A percentile compares a stretch with the other conserved stretches of the same genome.
These are phyloP conservation scores for Catalaphyllia jardinei DNA, from an alignment of 64 coral and sea anemone genomes.

Conservation along the genomic window DNA sequence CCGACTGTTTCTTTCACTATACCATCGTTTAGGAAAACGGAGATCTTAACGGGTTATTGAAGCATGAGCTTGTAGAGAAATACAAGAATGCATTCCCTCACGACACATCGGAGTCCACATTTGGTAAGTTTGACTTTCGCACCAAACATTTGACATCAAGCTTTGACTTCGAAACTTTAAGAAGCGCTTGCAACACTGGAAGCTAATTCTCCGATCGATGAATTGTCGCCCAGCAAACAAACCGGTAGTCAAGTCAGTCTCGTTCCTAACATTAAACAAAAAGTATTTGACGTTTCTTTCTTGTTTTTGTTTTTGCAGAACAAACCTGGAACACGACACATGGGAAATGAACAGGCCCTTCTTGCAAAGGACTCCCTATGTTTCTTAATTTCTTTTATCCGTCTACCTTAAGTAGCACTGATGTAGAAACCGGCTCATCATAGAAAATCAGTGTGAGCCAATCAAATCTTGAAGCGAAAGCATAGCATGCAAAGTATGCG, in stretches of 20 bases:
- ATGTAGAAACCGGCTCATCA: background rate
- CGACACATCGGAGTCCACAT: conserved; percentile 42
- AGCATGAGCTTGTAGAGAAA: conserved; percentile 56
- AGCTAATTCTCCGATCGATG: no score
- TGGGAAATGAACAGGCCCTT: background rate
- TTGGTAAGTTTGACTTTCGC: conserved; percentile 33
- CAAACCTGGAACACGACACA: conserved; percentile 33
- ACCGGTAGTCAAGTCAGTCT: no score
- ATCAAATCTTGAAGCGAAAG: no score
- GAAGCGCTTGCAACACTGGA: no score
- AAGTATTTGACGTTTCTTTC: background rate
- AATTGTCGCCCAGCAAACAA: no score
- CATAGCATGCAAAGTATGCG: no score
- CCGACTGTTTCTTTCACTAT: background rate
- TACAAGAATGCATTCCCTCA: conserved; percentile 56
- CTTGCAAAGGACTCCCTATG: background rate
- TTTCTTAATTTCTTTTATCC: background rate
- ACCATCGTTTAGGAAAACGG: conserved; percentile 41
- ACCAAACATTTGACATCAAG: background rate
- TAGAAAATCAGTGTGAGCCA: background rate
- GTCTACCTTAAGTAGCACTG: background rate
- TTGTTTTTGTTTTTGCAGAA: background rate
- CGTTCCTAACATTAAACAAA: no score
- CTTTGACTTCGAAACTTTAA: no score
- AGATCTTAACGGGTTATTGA: conserved; percentile 43